Evolutionary conservation across 2,888 invertebrate species (phyloP), one percentile per base, ranked within the genome.

Genomic region (Amorpha juglandis): DNA sequence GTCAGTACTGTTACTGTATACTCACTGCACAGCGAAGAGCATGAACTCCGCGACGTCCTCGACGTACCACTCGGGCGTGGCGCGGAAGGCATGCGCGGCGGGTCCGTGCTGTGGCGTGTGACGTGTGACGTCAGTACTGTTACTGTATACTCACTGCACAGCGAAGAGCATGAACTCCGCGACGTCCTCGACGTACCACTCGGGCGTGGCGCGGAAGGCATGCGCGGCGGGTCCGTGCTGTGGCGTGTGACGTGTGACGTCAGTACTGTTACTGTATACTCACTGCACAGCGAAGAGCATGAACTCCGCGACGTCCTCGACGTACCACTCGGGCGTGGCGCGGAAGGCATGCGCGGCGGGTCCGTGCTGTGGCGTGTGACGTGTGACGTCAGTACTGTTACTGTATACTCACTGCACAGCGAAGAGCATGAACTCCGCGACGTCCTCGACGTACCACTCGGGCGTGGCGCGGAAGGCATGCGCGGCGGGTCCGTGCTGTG

Each of bases 31-130:
- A 4, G 97, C 96, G 84, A 99, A 98, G 45, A 98, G 95, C 80
- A 99, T 95, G 90, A 99, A 98, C 90, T 99, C 99, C 12, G 99
- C 98, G 77, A 99, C 97, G 86, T 99, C 99, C 90, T 99, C 99
- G 75, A 99, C 96, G 88, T 98, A 98, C 97, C 98, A 99, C 94
- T 99, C 99, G 51, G 99, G 99, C 82, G 98, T 94, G 77, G 98
- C 98, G 65, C 96, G 95, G 94, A 99, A 99, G 76, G 96, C 94
- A 69, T 53, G 75, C 66, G 63, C 69, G 9, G 48, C 64, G 42
- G 33, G 63, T 16, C 58, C 95, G 51, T 93, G 90, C 73, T 95
- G 89, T 78, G 95, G 94, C 72, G 96, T 96, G 52, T 95, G 97
- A 93, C 78, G n/a, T 96, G 94, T 77, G 94, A 93, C 48, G 96